These are phyloP conservation scores for Ceyx margarethae DNA, from an alignment of 2,113 vertebrate species.

Conservation along the genomic window DNA sequence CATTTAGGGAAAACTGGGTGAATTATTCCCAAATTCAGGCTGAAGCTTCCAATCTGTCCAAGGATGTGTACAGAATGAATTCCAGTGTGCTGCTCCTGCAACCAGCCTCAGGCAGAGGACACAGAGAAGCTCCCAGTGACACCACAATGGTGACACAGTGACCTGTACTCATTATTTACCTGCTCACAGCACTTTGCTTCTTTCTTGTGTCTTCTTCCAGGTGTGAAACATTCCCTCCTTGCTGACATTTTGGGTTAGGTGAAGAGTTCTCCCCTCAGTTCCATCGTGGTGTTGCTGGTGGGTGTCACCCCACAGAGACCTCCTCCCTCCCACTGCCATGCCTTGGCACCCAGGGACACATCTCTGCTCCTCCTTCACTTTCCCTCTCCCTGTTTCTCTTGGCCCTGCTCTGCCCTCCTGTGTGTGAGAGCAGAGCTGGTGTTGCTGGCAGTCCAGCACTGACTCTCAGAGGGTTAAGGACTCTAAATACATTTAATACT, in stretches of 20 bases:
- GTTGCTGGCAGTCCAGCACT: not conserved
- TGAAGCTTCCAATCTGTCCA: not conserved
- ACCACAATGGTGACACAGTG: too few species aligned
- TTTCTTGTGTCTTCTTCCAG: not conserved
- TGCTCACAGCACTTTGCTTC: constrained; percentile 6
- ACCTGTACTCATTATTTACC: not conserved
- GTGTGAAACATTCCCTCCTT: not conserved
- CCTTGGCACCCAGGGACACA: accelerated
- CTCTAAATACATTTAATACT: not conserved
- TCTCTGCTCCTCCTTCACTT: not conserved
- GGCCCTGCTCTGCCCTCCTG: not conserved
- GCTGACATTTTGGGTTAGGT: not conserved
- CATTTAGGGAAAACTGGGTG: not conserved
- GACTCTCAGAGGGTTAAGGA: too few species aligned
- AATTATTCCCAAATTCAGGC: not conserved
- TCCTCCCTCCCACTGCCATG: not conserved
- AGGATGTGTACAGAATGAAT: too few species aligned
- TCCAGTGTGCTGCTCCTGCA: not conserved
- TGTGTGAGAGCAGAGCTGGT: too few species aligned
- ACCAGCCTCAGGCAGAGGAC: not conserved
- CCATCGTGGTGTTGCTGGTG: not conserved
- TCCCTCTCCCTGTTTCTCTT: not conserved
- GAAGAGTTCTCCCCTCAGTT: not conserved
- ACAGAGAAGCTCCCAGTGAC: not conserved
- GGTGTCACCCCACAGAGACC: not conserved